Conservation (phyloP, 2,797 vertebrate species). For the Hippocampus kuda region DNA sequence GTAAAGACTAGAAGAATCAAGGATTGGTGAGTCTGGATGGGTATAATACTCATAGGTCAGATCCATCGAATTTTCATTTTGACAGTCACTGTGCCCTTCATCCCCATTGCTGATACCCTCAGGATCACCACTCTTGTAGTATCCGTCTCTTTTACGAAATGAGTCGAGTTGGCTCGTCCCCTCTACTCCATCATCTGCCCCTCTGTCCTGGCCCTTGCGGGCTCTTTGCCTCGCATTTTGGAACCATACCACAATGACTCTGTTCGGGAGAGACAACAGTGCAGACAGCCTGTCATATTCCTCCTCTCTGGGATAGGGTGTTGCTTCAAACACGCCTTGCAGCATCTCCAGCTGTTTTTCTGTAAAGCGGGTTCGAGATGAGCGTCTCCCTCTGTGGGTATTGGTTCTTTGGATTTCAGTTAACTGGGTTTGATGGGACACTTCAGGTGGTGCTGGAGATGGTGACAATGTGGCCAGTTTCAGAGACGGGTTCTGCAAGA, state of each 20-base stretch:
- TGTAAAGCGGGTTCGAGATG: slow-evolving; percentile 89
- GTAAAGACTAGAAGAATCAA: slow-evolving; percentile 37
- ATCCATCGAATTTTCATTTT: slow-evolving; percentile 93
- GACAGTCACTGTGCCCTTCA: slow-evolving; percentile 78
- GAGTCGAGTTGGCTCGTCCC: slow-evolving; percentile 61
- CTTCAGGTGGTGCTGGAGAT: slow-evolving; percentile 40
- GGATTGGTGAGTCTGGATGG: slow-evolving; percentile 77
- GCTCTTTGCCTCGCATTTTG: slow-evolving; percentile 97
- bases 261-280: slow-evolving; percentile 82
- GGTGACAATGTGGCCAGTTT: slow-evolving; percentile 48
- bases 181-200: slow-evolving; percentile 45
- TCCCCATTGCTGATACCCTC: slow-evolving; percentile 50
- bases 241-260: slow-evolving; percentile 98
- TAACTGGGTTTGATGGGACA: slow-evolving; percentile 38
- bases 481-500: slow-evolving; percentile 67
- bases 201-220: slow-evolving; percentile 82
- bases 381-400: slow-evolving; percentile 82
- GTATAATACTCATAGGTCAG: slow-evolving; percentile 78
- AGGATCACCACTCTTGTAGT: slow-evolving; percentile 78
- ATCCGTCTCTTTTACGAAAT: slow-evolving; percentile 81
- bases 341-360: slow-evolving; percentile 91
- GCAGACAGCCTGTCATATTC: slow-evolving; percentile 93
- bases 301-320: slow-evolving; percentile 96
- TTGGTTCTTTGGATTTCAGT: slow-evolving; percentile 80
- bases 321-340: slow-evolving; percentile 93